Evolutionary conservation across 2,888 invertebrate genomes (phyloP).

Genomic region (Watsonalla binaria): DNA sequence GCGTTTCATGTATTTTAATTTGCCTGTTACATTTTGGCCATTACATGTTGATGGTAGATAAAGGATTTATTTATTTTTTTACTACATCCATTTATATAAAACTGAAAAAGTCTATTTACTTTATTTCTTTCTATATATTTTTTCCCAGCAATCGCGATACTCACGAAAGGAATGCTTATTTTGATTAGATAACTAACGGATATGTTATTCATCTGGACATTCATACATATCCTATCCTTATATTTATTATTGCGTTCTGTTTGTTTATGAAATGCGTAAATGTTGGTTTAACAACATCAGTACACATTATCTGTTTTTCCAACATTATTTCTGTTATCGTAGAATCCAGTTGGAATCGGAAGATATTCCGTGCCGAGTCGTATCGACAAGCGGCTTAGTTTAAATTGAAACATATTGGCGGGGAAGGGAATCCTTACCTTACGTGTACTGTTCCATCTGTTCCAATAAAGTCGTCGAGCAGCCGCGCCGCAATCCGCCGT

Average conservation of each 20-base stretch:
- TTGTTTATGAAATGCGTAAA: background rate
- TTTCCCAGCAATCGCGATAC: background rate
- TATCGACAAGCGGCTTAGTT: slow-evolving; percentile 74
- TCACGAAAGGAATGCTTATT: background rate
- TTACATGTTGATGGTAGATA: too few species aligned
- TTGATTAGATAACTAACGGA: background rate
- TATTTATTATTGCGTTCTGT: background rate
- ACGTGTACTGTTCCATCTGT: slow-evolving; percentile 48
- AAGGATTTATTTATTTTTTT: too few species aligned
- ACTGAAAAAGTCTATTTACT: too few species aligned
- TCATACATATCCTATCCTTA: too few species aligned
- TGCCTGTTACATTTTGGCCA: background rate
- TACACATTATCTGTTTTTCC: slow-evolving; percentile 13
- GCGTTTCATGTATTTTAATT: slow-evolving; percentile 1
- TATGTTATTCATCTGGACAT: too few species aligned
- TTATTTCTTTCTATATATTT: too few species aligned
- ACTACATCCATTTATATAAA: too few species aligned
- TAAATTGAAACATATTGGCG: slow-evolving; percentile 75
- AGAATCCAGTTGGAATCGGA: slow-evolving; percentile 51
- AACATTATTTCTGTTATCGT: slow-evolving; percentile 46
- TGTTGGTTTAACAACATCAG: background rate
- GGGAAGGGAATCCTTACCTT: slow-evolving; percentile 58
- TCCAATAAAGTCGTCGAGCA: slow-evolving; percentile 39
- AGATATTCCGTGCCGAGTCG: slow-evolving; percentile 56
- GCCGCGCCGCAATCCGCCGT: slow-evolving; percentile 15